phyloP scores from a whole-genome alignment of 2,113 vertebrate genomes.

The Pollimyrus isidori region DNA sequence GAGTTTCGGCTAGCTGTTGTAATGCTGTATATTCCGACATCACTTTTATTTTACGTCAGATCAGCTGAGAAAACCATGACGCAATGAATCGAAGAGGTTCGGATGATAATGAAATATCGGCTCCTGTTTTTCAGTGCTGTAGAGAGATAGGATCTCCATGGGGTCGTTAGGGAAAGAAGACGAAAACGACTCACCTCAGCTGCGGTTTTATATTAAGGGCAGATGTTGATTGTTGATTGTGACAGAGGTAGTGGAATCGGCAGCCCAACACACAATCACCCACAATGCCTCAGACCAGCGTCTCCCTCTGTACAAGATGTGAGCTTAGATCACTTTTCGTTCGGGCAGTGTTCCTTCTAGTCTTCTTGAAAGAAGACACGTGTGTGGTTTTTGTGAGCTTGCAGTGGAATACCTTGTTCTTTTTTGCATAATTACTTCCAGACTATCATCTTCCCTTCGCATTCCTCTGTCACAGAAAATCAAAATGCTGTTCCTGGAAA shows the following conservation, averaged over 20 bases:
- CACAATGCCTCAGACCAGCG: neutral
- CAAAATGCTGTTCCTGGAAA: neutral
- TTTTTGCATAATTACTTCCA: constrained; percentile 43
- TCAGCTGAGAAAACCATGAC: neutral
- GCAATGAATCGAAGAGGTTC: neutral
- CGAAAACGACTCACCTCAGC: neutral
- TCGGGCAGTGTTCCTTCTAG: neutral
- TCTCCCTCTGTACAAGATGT: neutral
- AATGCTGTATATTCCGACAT: neutral
- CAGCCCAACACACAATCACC: neutral
- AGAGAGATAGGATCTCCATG: neutral
- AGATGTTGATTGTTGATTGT: neutral
- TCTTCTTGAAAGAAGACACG: neutral
- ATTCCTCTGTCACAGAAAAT: constrained; percentile 7
- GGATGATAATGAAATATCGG: neutral
- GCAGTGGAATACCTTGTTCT: constrained; percentile 21
- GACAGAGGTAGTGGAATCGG: neutral
- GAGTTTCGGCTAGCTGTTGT: neutral
- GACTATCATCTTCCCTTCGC: constrained; percentile 13
- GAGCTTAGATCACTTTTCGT: neutral
- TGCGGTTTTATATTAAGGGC: neutral
- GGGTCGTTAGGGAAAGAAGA: neutral
- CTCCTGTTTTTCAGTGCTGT: neutral
- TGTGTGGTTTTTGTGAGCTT: constrained; percentile 32
- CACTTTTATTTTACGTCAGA: neutral